These are phyloP conservation scores for Calephelis nemesis DNA, from an alignment of 1,140 invertebrate species.

Conservation along the genomic window DNA sequence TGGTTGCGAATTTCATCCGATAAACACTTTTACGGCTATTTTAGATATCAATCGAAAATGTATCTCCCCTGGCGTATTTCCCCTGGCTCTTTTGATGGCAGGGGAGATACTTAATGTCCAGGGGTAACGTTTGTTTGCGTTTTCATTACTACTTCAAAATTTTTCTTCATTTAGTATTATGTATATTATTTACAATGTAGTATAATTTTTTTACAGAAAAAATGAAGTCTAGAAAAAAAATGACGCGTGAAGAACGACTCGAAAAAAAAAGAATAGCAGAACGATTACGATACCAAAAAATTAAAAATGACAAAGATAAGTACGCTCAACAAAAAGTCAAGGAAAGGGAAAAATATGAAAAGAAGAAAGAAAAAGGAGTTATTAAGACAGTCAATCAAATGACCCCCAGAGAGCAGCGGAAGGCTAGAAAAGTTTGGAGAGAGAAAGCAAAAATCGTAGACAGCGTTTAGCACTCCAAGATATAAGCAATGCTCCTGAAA, in stretches of 20 bases:
- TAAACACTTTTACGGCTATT: slow-evolving; percentile 27
- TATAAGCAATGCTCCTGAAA: slow-evolving; percentile 11
- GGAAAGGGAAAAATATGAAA: slow-evolving; percentile 18
- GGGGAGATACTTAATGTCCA: slow-evolving; percentile 29
- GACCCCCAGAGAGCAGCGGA: slow-evolving; percentile 24
- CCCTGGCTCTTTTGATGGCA: slow-evolving; percentile 27
- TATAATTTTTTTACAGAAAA: slow-evolving; percentile 29
- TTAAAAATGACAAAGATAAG: slow-evolving; percentile 29
- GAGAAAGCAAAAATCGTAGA: slow-evolving; percentile 24
- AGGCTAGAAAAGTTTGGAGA: slow-evolving; percentile 22
- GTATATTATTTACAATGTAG: slow-evolving; percentile 25
- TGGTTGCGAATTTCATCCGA: slow-evolving; percentile 25
- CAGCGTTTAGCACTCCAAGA: slow-evolving; percentile 20
- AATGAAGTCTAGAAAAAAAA: slow-evolving; percentile 30
- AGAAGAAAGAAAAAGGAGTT: slow-evolving; percentile 25
- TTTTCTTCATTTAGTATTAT: slow-evolving; percentile 20
- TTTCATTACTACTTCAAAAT: slow-evolving; percentile 25
- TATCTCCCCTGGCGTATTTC: slow-evolving; percentile 23
- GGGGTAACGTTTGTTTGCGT: slow-evolving; percentile 24
- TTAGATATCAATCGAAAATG: slow-evolving; percentile 29
- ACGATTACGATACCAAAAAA: slow-evolving; percentile 32
- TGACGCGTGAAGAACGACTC: slow-evolving; percentile 31
- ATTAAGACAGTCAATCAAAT: slow-evolving; percentile 21
- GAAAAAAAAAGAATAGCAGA: slow-evolving; percentile 37
- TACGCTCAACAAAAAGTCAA: slow-evolving; percentile 24